phyloP scores from a whole-genome alignment of 2,888 invertebrate genomes.

The Polydesmus complanatus region DNA sequence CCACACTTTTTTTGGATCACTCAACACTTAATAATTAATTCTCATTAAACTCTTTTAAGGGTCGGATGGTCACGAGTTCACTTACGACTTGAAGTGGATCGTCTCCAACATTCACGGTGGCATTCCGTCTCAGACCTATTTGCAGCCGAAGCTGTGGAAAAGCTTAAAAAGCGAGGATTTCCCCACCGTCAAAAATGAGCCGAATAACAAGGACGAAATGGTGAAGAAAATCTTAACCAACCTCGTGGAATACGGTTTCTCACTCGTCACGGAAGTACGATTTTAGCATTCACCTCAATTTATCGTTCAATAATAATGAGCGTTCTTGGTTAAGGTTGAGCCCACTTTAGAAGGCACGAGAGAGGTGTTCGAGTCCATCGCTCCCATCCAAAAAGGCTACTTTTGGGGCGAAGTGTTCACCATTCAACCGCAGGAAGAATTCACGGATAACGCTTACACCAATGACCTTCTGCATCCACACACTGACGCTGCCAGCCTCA shows the following conservation, averaged over 20 bases:
- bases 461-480: background rate
- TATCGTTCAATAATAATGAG: background rate
- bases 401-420: background rate
- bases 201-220: background rate
- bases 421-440: background rate
- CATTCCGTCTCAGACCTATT: background rate
- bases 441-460: background rate
- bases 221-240: background rate
- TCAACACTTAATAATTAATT: background rate
- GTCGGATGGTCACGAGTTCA: constrained; percentile 4
- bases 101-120: constrained; percentile 2
- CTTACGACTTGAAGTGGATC: constrained; percentile 5
- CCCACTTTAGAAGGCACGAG: background rate
- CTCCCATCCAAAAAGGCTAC: background rate
- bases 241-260: constrained; percentile 1
- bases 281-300: background rate
- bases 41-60: background rate
- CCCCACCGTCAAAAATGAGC: background rate
- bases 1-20: background rate
- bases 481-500: background rate
- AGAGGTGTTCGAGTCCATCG: background rate
- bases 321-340: background rate
- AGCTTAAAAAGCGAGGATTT: background rate
- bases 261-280: background rate
- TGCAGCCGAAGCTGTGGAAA: background rate